Conservation (phyloP, 1,140 invertebrate species). For the Drosophila setifemur region DNA sequence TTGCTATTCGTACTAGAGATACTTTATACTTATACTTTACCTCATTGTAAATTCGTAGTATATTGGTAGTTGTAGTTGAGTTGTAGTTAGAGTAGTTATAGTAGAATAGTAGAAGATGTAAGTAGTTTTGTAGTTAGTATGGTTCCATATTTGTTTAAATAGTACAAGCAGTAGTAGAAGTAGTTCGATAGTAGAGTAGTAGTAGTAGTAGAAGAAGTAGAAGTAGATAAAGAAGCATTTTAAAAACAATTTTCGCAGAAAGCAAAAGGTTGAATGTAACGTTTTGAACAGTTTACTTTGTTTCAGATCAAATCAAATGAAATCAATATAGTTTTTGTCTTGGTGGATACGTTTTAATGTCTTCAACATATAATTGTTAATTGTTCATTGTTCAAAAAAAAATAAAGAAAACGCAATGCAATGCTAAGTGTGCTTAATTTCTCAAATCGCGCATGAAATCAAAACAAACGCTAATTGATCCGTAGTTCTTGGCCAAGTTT, state of each 20-base stretch:
- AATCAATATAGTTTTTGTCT: not conserved
- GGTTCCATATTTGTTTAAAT: conserved; percentile 70
- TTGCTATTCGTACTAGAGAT: conserved; percentile 46
- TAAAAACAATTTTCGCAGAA: conserved; percentile 56
- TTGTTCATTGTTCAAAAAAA: no score
- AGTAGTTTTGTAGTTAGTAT: conserved; percentile 81
- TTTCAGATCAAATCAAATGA: conserved; percentile 1
- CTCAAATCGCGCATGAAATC: not conserved
- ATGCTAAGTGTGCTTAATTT: not conserved
- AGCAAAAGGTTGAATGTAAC: conserved; percentile 47
- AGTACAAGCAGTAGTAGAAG: conserved; percentile 63
- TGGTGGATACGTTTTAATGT: conserved; percentile 10
- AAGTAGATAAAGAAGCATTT: conserved; percentile 72
- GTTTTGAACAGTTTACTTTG: conserved; percentile 22
- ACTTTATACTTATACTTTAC: conserved; percentile 78
- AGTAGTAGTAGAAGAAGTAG: conserved; percentile 72
- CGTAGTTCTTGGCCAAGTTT: not conserved
- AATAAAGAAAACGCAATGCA: conserved; percentile 11
- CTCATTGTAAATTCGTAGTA: conserved; percentile 82
- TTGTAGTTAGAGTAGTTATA: conserved; percentile 72
- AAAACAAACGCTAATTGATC: not conserved
- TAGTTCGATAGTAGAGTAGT: conserved; percentile 58
- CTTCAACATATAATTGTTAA: conserved; percentile 10
- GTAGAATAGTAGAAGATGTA: conserved; percentile 80
- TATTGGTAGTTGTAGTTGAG: conserved; percentile 68